Evolutionary conservation across 2,888 invertebrate species (phyloP), one percentile per base, ranked within the genome.

Genomic region (Clostera curtula): DNA sequence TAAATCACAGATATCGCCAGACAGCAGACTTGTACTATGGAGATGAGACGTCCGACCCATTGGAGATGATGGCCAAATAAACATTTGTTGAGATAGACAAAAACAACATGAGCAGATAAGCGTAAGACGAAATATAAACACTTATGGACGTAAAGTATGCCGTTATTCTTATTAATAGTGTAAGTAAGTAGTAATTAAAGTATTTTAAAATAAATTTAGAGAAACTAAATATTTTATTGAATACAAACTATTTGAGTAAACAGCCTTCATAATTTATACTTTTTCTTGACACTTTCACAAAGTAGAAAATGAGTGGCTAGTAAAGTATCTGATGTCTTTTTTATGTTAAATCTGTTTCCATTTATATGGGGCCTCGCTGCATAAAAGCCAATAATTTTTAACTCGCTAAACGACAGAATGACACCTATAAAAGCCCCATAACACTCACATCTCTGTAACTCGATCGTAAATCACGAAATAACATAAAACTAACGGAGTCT

Each of bases 401-500:
- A 39, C 28, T 29, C 27, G 22, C 30, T 34, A 30, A 41, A 48
- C 25, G 27, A 30, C 28, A 34, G 30, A 49, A 48, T 24, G 28
- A 31, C 37, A 35, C 27, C 36, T 33, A 43, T 48, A 45, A 49
- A 49, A 47, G 25, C 5, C 26, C 31, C 40, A 41, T 47, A 47
- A 43, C 39, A 39, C 43, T 44, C 34, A 43, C 33, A 36, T 41
- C 36, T 35, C 30, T 5, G 36, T 36, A 35, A 42, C 34, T 35
- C 33, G 29, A 34, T 27, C 40, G 36, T 50, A 50, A 49, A 50
- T 50, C 44, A 43, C 28, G 12, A 7, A 20, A 34, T 31, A 34
- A 31, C 36, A 34, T 47, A 49, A 43, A 46, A 49, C 19, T 40
- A 45, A 45, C 46, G 35, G 49, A 24, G 32, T 41, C 28, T 27